Conservation (phyloP, 2,888 invertebrate species). For the Andrena haemorrhoa region DNA sequence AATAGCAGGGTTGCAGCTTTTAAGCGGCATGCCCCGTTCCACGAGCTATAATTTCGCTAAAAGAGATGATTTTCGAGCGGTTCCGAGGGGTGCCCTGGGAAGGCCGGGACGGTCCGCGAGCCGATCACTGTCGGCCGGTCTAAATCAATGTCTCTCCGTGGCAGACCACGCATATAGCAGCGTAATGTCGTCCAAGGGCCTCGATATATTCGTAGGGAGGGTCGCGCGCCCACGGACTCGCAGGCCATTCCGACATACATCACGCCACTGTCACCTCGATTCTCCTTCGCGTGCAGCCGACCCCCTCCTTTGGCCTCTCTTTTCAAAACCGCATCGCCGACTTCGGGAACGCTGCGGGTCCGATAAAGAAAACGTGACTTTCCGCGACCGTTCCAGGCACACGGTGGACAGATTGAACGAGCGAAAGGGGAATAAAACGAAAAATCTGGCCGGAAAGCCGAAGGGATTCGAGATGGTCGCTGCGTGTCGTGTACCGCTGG, state of each 20-base stretch:
- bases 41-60: constrained; percentile 50
- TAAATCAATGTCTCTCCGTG: constrained; percentile 79
- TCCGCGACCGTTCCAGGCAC: not conserved
- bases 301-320: constrained; percentile 21
- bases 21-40: not conserved
- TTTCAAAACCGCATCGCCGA: not conserved
- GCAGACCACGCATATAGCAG: constrained; percentile 73
- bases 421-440: constrained; percentile 24
- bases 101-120: constrained; percentile 50
- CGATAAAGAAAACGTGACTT: not conserved
- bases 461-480: constrained; percentile 70
- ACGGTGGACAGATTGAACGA: not conserved
- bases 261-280: constrained; percentile 66
- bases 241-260: constrained; percentile 75
- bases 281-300: constrained; percentile 49
- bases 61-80: constrained; percentile 48
- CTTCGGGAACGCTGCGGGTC: not conserved
- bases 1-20: constrained; percentile 28
- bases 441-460: constrained; percentile 44
- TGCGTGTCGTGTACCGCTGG: constrained; percentile 76
- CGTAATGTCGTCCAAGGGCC: constrained; percentile 73
- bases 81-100: constrained; percentile 33
- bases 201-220: constrained; percentile 70
- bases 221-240: constrained; percentile 65
- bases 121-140: constrained; percentile 68